Conservation (phyloP, 2,113 vertebrate genomes). For the Arenaria interpres region DNA sequence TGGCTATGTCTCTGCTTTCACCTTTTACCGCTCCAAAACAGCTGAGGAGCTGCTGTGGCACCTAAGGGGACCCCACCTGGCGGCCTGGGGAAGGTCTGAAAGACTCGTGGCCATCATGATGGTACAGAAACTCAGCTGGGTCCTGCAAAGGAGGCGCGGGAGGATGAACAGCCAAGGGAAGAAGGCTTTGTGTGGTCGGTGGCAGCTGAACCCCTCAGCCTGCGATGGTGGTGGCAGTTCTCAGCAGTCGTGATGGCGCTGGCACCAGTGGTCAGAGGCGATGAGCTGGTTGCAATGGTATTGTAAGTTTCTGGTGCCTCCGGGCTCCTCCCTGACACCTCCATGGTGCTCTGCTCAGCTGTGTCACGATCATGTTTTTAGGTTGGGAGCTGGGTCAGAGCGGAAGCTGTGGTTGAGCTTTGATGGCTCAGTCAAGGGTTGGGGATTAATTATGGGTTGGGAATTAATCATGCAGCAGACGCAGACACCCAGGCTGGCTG, state of each 20-base stretch:
- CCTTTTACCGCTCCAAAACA: neutral
- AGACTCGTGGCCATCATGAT: fast-evolving
- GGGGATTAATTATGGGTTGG: neutral
- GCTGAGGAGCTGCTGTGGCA: neutral
- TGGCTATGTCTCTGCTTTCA: neutral
- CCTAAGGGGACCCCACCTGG: fast-evolving
- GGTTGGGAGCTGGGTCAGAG: neutral
- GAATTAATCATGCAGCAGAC: neutral
- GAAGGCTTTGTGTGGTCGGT: neutral
- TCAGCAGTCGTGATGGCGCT: fast-evolving
- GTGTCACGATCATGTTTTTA: fast-evolving
- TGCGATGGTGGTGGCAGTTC: fast-evolving
- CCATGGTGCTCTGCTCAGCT: neutral
- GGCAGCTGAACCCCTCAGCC: neutral
- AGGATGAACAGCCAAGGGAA: fast-evolving
- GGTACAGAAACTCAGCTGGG: neutral
- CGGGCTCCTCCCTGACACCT: neutral
- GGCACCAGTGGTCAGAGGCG: fast-evolving
- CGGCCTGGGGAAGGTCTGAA: neutral
- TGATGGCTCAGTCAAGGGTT: neutral
- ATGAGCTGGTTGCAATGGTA: neutral
- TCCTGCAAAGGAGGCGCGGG: fast-evolving
- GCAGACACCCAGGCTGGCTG: neutral
- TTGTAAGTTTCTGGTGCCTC: neutral
- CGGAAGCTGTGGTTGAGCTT: neutral